phyloP scores from a whole-genome alignment of 2,888 invertebrate species.

The Parapristionchus giblindavisi region DNA sequence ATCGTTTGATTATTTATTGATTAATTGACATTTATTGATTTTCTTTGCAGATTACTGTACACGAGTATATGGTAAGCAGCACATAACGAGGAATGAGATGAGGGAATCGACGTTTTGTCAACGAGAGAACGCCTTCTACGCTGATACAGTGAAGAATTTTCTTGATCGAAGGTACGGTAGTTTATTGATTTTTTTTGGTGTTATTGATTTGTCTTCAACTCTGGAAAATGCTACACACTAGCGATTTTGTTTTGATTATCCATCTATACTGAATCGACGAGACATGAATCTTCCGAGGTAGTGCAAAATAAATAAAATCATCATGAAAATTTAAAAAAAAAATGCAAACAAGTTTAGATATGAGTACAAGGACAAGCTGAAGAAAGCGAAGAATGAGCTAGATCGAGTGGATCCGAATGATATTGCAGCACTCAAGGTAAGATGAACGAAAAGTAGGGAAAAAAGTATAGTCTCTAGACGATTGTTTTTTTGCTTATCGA shows the following conservation, averaged over 20 bases:
- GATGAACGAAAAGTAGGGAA: too few species aligned
- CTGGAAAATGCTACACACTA: too few species aligned
- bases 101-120: constrained; percentile 91
- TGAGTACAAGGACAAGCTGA: constrained; percentile 92
- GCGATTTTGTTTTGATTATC: too few species aligned
- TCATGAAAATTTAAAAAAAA: too few species aligned
- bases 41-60: constrained; percentile 85
- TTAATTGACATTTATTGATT: too few species aligned
- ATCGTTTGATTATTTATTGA: too few species aligned
- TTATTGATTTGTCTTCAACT: too few species aligned
- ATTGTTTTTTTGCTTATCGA: too few species aligned
- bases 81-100: constrained; percentile 86
- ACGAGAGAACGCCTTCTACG: constrained; percentile 97
- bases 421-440: constrained; percentile 88
- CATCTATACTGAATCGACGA: too few species aligned
- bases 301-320: too few species aligned
- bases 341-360: constrained; percentile 77
- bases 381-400: constrained; percentile 71
- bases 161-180: constrained; percentile 79
- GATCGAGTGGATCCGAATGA: constrained; percentile 76
- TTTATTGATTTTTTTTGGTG: background rate
- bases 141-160: constrained; percentile 96
- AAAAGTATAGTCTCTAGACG: too few species aligned
- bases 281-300: too few species aligned
- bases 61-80: constrained; percentile 93